Conservation (phyloP, 2,113 vertebrate species). For the Aythya baeri region DNA sequence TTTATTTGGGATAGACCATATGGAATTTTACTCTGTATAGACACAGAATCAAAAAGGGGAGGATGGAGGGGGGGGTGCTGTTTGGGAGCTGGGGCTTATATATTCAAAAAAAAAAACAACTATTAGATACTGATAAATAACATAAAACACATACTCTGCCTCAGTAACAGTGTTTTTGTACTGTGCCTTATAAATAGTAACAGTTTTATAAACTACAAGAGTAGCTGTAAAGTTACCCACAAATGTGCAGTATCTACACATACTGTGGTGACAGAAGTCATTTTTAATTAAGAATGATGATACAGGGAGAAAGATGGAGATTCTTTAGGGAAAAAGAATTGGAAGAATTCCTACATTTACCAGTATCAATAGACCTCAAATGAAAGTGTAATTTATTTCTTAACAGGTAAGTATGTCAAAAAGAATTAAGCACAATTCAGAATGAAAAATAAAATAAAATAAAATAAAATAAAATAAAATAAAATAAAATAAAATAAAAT, state of each 20-base stretch:
- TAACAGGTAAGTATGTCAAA: not conserved
- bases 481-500: too few species aligned
- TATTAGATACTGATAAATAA: not conserved
- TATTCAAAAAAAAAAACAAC: not conserved
- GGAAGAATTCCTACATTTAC: not conserved
- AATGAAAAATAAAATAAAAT: not conserved
- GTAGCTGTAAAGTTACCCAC: not conserved
- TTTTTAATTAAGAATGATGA: not conserved
- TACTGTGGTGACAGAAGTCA: not conserved
- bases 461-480: too few species aligned
- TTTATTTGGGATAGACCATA: not conserved
- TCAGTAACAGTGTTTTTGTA: not conserved
- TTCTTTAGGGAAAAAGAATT: not conserved
- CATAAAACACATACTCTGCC: not conserved
- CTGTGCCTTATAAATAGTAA: not conserved
- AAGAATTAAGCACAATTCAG: not conserved
- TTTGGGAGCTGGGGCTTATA: not conserved
- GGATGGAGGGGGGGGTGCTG: not conserved
- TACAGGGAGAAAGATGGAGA: not conserved
- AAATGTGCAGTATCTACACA: not conserved
- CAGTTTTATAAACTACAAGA: not conserved
- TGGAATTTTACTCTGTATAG: not conserved
- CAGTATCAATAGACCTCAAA: not conserved
- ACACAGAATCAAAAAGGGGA: not conserved
- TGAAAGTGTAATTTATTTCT: not conserved